phyloP scores from a whole-genome alignment of 1,140 invertebrate genomes.

The Drosophila athabasca region DNA sequence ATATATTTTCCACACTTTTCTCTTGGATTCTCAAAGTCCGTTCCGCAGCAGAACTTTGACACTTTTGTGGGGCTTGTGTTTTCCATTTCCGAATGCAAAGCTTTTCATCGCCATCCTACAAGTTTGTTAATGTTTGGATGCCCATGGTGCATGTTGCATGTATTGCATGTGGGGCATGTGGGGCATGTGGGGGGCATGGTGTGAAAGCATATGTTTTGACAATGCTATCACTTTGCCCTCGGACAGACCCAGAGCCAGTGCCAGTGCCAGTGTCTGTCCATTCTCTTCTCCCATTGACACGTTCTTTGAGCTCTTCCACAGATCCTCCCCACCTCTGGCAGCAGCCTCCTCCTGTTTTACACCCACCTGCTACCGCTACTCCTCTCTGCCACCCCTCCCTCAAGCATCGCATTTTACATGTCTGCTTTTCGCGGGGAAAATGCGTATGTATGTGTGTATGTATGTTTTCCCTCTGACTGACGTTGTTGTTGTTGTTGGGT shows the following conservation, averaged over 20 bases:
- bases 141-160: slow-evolving; percentile 19
- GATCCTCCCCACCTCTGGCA: too few species aligned
- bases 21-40: neutral
- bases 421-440: too few species aligned
- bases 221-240: slow-evolving; percentile 53
- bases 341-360: too few species aligned
- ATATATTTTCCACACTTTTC: neutral
- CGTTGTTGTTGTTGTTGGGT: slow-evolving; percentile 1
- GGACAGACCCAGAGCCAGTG: slow-evolving; percentile 2
- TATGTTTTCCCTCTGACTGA: slow-evolving; percentile 5
- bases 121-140: too few species aligned
- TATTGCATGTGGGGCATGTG: slow-evolving; percentile 43
- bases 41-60: slow-evolving; percentile 1
- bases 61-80: slow-evolving; percentile 5
- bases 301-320: too few species aligned
- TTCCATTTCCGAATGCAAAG: too few species aligned
- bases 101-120: slow-evolving; percentile 1
- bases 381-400: too few species aligned
- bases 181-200: slow-evolving; percentile 41
- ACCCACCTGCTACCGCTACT: too few species aligned
- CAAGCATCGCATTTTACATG: too few species aligned
- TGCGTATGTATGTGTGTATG: neutral
- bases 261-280: too few species aligned
- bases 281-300: too few species aligned
- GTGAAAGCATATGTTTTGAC: slow-evolving; percentile 79